A percentile compares a stretch with the other conserved stretches of the same genome.
Conservation (phyloP, 2,797 vertebrate species). For the Columba guinea region DNA sequence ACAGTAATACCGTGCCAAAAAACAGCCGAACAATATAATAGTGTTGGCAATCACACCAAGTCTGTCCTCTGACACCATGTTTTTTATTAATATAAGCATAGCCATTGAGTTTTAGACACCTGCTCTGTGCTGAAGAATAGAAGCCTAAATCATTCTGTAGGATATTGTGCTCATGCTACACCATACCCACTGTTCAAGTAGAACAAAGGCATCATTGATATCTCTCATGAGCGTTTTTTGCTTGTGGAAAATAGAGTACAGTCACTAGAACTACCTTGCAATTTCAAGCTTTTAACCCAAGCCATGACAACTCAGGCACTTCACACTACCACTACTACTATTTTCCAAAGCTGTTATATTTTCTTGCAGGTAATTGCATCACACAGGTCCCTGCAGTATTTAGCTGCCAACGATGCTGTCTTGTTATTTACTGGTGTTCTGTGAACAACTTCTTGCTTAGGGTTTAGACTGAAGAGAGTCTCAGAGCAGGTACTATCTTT, state of each 20-base stretch:
- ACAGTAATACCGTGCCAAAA: neutral
- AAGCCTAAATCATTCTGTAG: neutral
- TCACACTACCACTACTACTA: neutral
- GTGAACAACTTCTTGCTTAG: neutral
- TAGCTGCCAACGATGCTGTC: neutral
- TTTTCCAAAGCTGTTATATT: neutral
- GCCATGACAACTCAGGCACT: neutral
- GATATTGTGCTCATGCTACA: neutral
- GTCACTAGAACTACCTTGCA: neutral
- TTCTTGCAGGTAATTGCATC: neutral
- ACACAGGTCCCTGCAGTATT: neutral
- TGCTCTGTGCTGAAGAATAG: neutral
- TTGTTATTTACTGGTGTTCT: neutral
- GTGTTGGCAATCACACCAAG: accelerated
- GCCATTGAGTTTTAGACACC: neutral
- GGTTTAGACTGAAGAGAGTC: neutral
- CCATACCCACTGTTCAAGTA: neutral
- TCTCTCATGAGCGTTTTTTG: neutral
- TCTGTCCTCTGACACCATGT: neutral
- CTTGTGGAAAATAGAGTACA: neutral
- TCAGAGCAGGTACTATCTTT: neutral
- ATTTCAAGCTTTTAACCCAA: neutral
- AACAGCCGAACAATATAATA: neutral
- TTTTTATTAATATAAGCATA: neutral
- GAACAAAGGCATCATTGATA: neutral